A percentile compares a stretch with the other conserved stretches of the same genome.
Evolutionary conservation across 1,140 invertebrate species (phyloP).

Genomic region (Brachionus rubens): DNA sequence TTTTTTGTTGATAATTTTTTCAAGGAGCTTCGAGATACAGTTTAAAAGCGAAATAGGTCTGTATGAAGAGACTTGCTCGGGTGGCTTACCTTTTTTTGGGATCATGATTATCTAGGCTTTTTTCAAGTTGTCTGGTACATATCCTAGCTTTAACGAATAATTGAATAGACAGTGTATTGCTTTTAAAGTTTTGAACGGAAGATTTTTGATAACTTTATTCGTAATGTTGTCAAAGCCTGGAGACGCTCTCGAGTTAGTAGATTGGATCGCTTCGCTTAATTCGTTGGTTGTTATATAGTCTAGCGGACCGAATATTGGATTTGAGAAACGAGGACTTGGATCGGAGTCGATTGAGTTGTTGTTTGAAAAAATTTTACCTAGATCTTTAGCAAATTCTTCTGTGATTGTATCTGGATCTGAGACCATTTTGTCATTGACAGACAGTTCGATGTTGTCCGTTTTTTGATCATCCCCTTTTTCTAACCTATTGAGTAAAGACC

Average conservation of each 20-base stretch:
- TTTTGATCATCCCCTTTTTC: not conserved
- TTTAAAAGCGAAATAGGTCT: too few species aligned
- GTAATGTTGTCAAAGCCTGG: not conserved
- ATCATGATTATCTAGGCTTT: not conserved
- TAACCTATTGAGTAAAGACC: not conserved
- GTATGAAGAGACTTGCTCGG: too few species aligned
- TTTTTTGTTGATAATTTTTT: slow-evolving; percentile 7
- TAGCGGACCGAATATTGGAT: not conserved
- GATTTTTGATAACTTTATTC: not conserved
- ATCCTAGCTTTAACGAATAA: not conserved
- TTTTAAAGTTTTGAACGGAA: too few species aligned
- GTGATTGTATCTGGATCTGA: not conserved
- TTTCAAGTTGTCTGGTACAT: slow-evolving; percentile 43
- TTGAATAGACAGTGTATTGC: not conserved
- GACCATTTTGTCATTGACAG: not conserved
- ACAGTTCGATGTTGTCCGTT: too few species aligned
- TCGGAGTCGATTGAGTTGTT: not conserved
- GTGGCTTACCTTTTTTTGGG: too few species aligned
- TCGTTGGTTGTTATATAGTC: not conserved
- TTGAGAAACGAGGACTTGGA: not conserved
- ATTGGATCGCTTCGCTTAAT: not conserved
- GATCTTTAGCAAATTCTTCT: not conserved
- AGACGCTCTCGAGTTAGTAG: not conserved
- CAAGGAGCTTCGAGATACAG: too few species aligned
- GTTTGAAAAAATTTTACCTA: not conserved